phyloP scores from a whole-genome alignment of 2,888 invertebrate species.

The Lordiphosa fenestrarum region DNA sequence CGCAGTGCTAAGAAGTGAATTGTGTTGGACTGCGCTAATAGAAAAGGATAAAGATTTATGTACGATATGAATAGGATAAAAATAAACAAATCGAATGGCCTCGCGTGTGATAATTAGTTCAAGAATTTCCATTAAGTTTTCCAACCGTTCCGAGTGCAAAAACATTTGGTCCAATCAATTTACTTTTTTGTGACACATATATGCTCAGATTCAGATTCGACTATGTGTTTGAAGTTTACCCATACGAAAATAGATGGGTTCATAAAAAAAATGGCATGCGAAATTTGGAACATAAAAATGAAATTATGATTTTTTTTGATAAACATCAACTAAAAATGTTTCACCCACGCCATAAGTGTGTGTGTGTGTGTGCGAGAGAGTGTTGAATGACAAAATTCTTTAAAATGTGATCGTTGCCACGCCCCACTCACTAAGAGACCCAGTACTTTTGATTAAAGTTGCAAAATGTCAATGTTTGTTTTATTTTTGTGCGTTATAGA shows the following conservation, averaged over 20 bases:
- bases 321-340: slow-evolving; percentile 37
- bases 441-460: no score
- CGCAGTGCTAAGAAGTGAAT: slow-evolving; percentile 58
- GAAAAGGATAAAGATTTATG: neutral
- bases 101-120: slow-evolving; percentile 7
- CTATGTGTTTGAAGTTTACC: slow-evolving; percentile 30
- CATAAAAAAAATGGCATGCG: slow-evolving; percentile 54
- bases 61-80: neutral
- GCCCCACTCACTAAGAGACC: no score
- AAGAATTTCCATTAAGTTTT: slow-evolving; percentile 8
- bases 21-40: slow-evolving; percentile 7
- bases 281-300: slow-evolving; percentile 48
- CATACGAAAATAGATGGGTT: slow-evolving; percentile 52
- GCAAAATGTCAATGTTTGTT: no score
- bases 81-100: neutral
- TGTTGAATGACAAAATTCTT: neutral
- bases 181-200: slow-evolving; percentile 45
- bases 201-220: slow-evolving; percentile 14
- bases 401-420: slow-evolving; percentile 4
- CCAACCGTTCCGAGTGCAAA: slow-evolving; percentile 51
- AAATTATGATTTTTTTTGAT: slow-evolving; percentile 58
- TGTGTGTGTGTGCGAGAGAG: slow-evolving; percentile 2
- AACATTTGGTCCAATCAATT: slow-evolving; percentile 62
- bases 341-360: slow-evolving; percentile 28
- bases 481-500: no score